Base-by-base conservation (phyloP, 2,888 invertebrate species). In the Tethea ocularis region DNA sequence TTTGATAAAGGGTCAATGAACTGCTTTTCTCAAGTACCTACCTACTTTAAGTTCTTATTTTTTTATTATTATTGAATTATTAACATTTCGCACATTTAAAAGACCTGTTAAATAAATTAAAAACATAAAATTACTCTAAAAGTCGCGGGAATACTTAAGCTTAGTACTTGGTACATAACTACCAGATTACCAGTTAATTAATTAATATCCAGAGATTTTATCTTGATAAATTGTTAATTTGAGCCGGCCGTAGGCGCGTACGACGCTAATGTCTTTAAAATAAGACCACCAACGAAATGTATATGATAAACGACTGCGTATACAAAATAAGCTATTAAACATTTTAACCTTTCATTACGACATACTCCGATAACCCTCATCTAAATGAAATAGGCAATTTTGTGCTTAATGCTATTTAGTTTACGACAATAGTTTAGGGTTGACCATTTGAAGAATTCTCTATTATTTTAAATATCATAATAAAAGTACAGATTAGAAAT, bases 251-350 rank as follows among this genome's bases (percentile, higher is more conserved):
- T 33, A 33, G 33, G 13, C 33, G 33, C 33, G 2, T 29, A 29
- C 29, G 13, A 33, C 33, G 33, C 2, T 29, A 33, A 74, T 74
- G 66, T 59, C 38, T 68, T 73, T 71, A 62, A 74, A 71, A 78
- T 75, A 70, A 57, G 71, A 71, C 69, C 72, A 71, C 68, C 67
- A 53, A 54, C 56, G 22, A 59, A 51, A 59, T 20, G 38, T 57
- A 58, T 60, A 29, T 69, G 68, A 69, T 74, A 60, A 68, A 75
- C 72, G 68, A 59, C 46, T 46, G 63, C 67, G 58, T 52, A 60
- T 57, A n/a, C n/a, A 62, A 67, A 69, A 69, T 58, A 66, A 67
- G 61, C 59, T 61, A 61, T 67, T 61, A 59, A 63, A 62, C 46
- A 55, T 29, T 63, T 60, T 59, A 59, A 57, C 41, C 57, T 51